Evolutionary conservation across 2,797 vertebrate species (phyloP).

Genomic region (Odontamblyopus rebecca): DNA sequence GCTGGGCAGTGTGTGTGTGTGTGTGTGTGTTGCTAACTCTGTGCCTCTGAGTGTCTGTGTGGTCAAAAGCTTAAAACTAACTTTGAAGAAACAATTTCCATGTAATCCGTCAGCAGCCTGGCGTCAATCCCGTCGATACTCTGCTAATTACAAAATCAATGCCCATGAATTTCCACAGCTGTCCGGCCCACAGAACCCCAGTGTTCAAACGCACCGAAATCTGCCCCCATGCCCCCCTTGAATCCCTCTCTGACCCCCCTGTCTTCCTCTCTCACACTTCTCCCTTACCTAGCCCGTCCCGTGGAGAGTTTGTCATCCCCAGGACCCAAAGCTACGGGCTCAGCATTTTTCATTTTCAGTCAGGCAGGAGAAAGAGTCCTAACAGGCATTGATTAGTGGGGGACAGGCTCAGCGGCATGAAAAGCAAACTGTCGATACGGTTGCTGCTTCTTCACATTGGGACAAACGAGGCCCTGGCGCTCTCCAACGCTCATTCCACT

Average conservation of each 20-base stretch:
- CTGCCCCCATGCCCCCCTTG: constrained; percentile 58
- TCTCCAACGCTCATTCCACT: constrained; percentile 76
- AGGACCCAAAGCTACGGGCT: constrained; percentile 64
- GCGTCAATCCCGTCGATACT: constrained; percentile 86
- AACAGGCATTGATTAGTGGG: constrained; percentile 76
- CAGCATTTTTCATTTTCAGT: constrained; percentile 77
- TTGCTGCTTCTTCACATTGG: constrained; percentile 75
- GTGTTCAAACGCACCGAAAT: constrained; percentile 68
- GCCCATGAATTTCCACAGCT: constrained; percentile 86
- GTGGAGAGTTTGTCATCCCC: constrained; percentile 71
- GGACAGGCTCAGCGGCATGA: constrained; percentile 69
- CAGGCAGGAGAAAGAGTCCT: constrained; percentile 77
- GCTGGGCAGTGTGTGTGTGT: constrained; percentile 36
- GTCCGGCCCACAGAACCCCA: constrained; percentile 72
- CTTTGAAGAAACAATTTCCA: constrained; percentile 88
- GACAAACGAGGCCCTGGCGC: constrained; percentile 76
- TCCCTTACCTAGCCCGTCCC: constrained; percentile 62
- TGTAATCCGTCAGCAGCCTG: constrained; percentile 84
- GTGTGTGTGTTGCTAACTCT: not conserved
- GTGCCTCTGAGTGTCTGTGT: constrained; percentile 32
- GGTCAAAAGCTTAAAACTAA: constrained; percentile 68
- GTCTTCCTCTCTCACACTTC: constrained; percentile 63
- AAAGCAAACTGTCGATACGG: constrained; percentile 78
- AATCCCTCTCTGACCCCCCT: constrained; percentile 35
- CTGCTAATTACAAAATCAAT: constrained; percentile 95